Evolutionary conservation across 2,797 vertebrate species (phyloP), one percentile per base, ranked within the genome.

Genomic region (Anguilla anguilla): DNA sequence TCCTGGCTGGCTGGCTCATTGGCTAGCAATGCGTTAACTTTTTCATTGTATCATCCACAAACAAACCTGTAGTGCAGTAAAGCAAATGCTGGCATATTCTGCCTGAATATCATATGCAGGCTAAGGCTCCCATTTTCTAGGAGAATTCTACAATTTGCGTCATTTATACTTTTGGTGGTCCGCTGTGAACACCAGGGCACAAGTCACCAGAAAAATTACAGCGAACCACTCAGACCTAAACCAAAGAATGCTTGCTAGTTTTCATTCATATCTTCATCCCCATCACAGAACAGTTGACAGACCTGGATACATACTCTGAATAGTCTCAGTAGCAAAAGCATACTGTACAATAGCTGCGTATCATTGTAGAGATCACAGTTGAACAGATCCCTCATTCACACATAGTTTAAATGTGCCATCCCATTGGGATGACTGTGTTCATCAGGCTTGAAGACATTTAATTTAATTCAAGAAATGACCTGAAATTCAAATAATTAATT

Each of bases 141-240:
- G 61, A 25, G 7, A n/a, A 64, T 64, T 22, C 2, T 6, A 25
- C 6, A 7, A 67, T 25, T 7, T 67, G 22, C 17, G 35, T 31
- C 15, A 67, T 39, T 31, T 74, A 0, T 31, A 19, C 69, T 15
- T 74, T 39, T 17, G 15, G 31, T 74, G 10, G 53, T 85, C 84
- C 61, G 25, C 90, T 39, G 85, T 39, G 85, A 57, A 31, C 67
- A 9, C 15, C 87, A 61, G 31, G 6, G 28, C 57, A 61, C 57
- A 43, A 51, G 17, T 87, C 25, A 6, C 17, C 59, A 61, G 51
- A 31, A 74, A 74, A 17, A 74, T 39, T 4, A 39, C 11, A 39
- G 69, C 1, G 17, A 43, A 77, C 31, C 74, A 77, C n/a, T 51
- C 11, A 83, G 6, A 55, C n/a, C 39, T 46, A 51, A 6, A 81